Evolutionary conservation across 2,113 vertebrate genomes (phyloP), one percentile per base, ranked within the genome.

Genomic region (Perca flavescens): DNA sequence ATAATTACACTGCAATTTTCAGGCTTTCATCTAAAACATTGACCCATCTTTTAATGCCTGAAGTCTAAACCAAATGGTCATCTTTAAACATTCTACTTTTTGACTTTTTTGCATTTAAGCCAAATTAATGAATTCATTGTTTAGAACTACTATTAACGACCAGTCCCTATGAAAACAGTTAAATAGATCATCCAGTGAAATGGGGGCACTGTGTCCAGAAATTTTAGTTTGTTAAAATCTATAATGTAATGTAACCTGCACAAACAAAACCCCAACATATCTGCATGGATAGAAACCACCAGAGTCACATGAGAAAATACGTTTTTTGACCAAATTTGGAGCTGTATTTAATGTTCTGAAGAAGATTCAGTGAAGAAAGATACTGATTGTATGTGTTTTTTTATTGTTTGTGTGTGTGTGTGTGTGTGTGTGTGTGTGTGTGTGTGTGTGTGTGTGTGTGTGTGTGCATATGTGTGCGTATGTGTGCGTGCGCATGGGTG

Each of bases 301-400:
- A 43, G 8, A 69, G 28, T 73, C 56, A 46, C 47, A 77, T 49
- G 28, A 78, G 40, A 71, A 74, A 72, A 70, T 64, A 2, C n/a
- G 25, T 22, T 72, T 72, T 61, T 69, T 57, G 10, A 74, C 22
- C 5, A 70, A 28, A 46, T 79, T 75, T 72, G 65, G 36, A 61
- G 67, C 65, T 67, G 64, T 17, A 77, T 53, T 74, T 58, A 16
- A 56, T 77, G 54, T 79, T 77, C 25, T 70, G 19, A 61, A 54
- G 62, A 77, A 66, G 61, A 69, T 68, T 75, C n/a, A 60, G 31
- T 67, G 49, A 64, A 66, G 69, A 28, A 43, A 10, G 74, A 68
- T 36, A 80, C 31, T 66, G 14, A 56, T 47, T 68, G 61, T 71
- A 66, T 87, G 74, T 82, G 74, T 85, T 63, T 66, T 66, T 86